These are phyloP conservation scores for Octomys mimax DNA, from an alignment of 2,797 vertebrate genomes.

Conservation along the genomic window DNA sequence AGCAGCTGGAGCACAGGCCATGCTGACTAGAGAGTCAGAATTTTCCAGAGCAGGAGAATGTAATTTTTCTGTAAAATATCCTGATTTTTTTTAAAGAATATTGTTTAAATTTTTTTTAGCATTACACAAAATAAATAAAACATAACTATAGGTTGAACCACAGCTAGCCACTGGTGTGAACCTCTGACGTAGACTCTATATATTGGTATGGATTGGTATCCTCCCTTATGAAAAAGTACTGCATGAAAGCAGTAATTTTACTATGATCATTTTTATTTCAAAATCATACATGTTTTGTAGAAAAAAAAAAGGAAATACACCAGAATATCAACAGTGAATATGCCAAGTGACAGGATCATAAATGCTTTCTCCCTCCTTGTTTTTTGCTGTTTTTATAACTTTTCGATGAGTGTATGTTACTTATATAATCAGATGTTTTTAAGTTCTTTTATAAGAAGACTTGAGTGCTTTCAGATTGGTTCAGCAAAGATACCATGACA, in stretches of 20 bases:
- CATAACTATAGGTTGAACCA: not conserved
- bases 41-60: conserved; percentile 39
- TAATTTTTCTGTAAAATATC: conserved; percentile 32
- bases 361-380: not conserved
- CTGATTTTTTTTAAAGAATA: not conserved
- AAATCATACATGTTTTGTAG: not conserved
- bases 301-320: not conserved
- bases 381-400: conserved; percentile 7
- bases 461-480: not conserved
- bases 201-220: not conserved
- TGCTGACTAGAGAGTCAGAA: not conserved
- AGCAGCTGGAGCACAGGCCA: not conserved
- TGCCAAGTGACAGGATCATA: not conserved
- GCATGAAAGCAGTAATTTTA: not conserved
- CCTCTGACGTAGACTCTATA: not conserved
- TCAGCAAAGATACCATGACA: conserved; percentile 17
- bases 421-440: not conserved
- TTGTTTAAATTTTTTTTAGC: conserved; percentile 28
- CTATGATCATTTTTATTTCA: conserved; percentile 3
- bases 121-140: not conserved
- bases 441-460: not conserved
- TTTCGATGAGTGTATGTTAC: not conserved
- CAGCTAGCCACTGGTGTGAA: not conserved
- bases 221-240: not conserved
- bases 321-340: not conserved